Base-by-base conservation (phyloP, 2,113 vertebrate genomes). In the Rhipidura dahli region DNA sequence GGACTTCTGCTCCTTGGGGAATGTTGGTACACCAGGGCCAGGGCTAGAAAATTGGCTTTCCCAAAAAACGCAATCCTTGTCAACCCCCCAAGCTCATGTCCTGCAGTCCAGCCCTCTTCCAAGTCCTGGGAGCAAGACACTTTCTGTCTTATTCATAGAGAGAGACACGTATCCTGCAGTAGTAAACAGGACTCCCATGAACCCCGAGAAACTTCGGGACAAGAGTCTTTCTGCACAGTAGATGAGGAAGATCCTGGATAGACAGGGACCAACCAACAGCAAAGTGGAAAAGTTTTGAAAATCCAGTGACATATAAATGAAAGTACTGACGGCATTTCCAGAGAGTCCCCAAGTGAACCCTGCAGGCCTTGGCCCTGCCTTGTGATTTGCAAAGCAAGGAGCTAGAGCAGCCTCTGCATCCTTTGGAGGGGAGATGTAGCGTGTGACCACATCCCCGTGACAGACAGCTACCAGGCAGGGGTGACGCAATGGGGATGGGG, bases 131-230 rank as follows among this genome's bases (percentile, higher is more conserved):
- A 68, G 3, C 0, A 1, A 85, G 12, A 18, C 75, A 45, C 40
- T 30, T 76, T 86, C 35, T 0, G 0, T 54, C 45, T 61, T 24
- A 13, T 23, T 59, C 1, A 1, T 24, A 70, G 59, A 2, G 0
- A 77, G 10, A 73, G 15, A 22, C 33, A 10, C 11, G 9, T 31
- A 37, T 60, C 22, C 23, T 70, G 35, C 21, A 54, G 63, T 5
- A 80, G 44, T 16, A 47, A 69, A 53, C 3, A 13, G 11, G 80
- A 57, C 16, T 42, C 23, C 54, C 45, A 10, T 6, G 16, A 90
- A 39, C 47, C 40, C 45, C 30, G 45, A 65, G n/a, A 28, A 86
- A 73, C 59, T 27, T 30, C 44, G 22, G 26, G 44, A 40, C 50
- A 61, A 20, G 1, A 27, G 17, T 49, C 7, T 80, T 85, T 42